Evolutionary conservation across 2,888 invertebrate species (phyloP).

Genomic region (Andrena minutula): DNA sequence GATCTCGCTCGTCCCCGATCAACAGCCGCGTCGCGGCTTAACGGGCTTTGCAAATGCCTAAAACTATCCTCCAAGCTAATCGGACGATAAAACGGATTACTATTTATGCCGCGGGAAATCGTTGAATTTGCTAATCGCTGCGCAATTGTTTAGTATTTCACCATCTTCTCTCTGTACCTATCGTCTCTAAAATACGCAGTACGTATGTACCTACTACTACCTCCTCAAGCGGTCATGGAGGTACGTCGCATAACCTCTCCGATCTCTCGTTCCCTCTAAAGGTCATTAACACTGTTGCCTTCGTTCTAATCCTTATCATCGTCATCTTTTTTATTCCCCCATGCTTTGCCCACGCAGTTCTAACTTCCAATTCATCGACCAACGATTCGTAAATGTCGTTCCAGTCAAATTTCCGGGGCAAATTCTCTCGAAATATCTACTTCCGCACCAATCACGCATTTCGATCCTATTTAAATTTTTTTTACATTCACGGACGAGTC

Average conservation of each 20-base stretch:
- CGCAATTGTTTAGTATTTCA: background rate
- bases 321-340: slow-evolving; percentile 12
- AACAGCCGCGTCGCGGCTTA: slow-evolving; percentile 73
- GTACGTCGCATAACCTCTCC: slow-evolving; percentile 78
- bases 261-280: slow-evolving; percentile 67
- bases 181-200: slow-evolving; percentile 29
- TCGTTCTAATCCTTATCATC: slow-evolving; percentile 4
- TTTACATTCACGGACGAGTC: background rate
- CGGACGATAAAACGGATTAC: background rate
- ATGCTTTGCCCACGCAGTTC: slow-evolving; percentile 1
- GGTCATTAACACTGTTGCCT: slow-evolving; percentile 75
- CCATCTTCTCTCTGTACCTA: background rate
- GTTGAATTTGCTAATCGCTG: background rate
- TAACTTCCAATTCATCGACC: background rate
- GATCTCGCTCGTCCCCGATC: slow-evolving; percentile 49
- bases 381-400: background rate
- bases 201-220: slow-evolving; percentile 31
- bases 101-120: background rate
- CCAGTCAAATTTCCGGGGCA: background rate
- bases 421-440: background rate
- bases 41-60: background rate
- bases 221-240: slow-evolving; percentile 48
- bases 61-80: slow-evolving; percentile 9
- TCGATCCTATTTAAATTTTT: background rate
- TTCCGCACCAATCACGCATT: background rate